Evolutionary conservation across 2,797 vertebrate species (phyloP).

Genomic region (Brachyrhaphis roseni): DNA sequence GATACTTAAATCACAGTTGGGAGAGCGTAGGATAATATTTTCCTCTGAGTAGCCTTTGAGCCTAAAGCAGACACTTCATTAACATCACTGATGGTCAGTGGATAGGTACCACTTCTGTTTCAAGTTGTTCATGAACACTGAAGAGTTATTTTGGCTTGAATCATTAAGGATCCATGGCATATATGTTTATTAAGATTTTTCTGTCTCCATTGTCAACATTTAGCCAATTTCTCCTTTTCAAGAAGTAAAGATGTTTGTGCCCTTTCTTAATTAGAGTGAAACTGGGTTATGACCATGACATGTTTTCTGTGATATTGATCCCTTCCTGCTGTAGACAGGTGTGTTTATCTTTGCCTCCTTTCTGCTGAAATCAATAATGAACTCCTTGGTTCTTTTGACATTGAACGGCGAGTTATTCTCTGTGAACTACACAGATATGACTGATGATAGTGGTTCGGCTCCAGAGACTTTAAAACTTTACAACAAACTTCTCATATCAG

Average conservation of each 20-base stretch:
- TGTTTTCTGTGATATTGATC: slow-evolving; percentile 5
- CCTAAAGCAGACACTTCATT: not conserved
- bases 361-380: slow-evolving; percentile 6
- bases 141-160: not conserved
- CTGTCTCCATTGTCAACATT: not conserved
- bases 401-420: not conserved
- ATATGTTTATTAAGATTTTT: not conserved
- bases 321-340: not conserved
- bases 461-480: not conserved
- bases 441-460: not conserved
- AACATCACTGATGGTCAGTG: not conserved
- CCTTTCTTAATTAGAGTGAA: not conserved
- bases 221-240: not conserved
- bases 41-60: not conserved
- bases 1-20: not conserved
- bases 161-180: not conserved
- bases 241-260: not conserved
- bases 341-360: slow-evolving; percentile 5
- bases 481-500: not conserved
- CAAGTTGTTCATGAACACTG: not conserved
- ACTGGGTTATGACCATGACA: not conserved
- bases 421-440: not conserved
- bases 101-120: not conserved
- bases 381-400: not conserved
- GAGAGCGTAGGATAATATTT: not conserved